Conservation (phyloP, 2,113 vertebrate genomes). For the Thamnophis sirtalis region DNA sequence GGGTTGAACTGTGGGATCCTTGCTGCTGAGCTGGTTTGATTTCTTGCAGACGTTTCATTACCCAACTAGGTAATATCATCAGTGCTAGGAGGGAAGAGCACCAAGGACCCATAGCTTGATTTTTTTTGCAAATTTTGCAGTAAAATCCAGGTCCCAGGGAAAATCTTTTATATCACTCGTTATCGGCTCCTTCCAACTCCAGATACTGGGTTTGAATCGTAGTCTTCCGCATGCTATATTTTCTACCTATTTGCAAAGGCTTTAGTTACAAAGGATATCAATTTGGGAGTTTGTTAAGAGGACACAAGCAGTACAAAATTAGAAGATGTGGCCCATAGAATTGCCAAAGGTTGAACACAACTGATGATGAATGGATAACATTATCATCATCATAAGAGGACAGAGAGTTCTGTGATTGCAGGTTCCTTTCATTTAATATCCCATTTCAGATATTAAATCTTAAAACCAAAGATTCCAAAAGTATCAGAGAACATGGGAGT, state of each 20-base stretch:
- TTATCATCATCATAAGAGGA: neutral
- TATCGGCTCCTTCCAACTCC: neutral
- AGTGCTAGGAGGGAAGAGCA: neutral
- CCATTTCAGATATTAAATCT: neutral
- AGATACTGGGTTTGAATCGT: neutral
- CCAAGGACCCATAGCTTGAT: neutral
- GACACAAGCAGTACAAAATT: neutral
- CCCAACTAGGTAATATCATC: neutral
- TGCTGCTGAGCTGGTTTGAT: neutral
- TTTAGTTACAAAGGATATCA: neutral
- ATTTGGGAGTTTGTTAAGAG: neutral
- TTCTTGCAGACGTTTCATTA: neutral
- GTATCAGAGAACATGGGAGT: neutral
- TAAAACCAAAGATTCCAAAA: neutral
- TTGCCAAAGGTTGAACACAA: neutral
- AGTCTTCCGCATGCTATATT: neutral
- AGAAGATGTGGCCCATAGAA: neutral
- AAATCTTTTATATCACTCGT: neutral
- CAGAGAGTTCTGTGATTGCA: neutral
- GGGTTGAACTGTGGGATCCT: neutral
- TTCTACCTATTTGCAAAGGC: no score
- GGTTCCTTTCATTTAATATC: neutral
- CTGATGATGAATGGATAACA: neutral
- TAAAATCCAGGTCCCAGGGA: neutral
- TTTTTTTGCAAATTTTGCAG: neutral